A percentile compares a stretch with the other conserved stretches of the same genome.
These are phyloP conservation scores for Brachionus rubens DNA, from an alignment of 1,140 invertebrate genomes.

Conservation along the genomic window DNA sequence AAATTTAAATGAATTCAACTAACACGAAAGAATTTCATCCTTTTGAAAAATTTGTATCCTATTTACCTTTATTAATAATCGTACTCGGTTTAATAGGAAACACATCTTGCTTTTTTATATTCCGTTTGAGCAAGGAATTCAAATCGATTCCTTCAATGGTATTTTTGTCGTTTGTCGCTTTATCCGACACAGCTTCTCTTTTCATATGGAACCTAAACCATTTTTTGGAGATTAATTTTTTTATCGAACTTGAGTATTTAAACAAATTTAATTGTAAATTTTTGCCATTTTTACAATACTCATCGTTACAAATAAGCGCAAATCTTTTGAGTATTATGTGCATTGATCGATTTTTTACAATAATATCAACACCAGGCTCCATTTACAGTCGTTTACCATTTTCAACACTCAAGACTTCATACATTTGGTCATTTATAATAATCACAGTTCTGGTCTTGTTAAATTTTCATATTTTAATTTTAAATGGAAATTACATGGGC, in stretches of 20 bases:
- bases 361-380: conserved; percentile 14
- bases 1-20: too few species aligned
- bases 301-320: background rate
- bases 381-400: too few species aligned
- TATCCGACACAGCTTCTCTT: background rate
- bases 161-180: background rate
- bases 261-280: background rate
- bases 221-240: background rate
- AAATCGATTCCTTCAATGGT: background rate
- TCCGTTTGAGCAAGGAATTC: background rate
- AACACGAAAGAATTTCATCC: too few species aligned
- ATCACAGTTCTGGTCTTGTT: background rate
- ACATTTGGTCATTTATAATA: background rate
- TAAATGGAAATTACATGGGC: background rate
- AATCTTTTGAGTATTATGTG: conserved; percentile 8
- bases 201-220: conserved; percentile 25
- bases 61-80: background rate
- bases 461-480: conserved; percentile 18
- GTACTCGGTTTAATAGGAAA: background rate
- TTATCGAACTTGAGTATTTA: background rate
- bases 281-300: background rate
- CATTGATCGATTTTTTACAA: background rate
- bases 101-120: background rate
- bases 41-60: background rate
- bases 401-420: background rate